Evolutionary conservation across 2,113 vertebrate genomes (phyloP).

Genomic region (Oriolus oriolus): DNA sequence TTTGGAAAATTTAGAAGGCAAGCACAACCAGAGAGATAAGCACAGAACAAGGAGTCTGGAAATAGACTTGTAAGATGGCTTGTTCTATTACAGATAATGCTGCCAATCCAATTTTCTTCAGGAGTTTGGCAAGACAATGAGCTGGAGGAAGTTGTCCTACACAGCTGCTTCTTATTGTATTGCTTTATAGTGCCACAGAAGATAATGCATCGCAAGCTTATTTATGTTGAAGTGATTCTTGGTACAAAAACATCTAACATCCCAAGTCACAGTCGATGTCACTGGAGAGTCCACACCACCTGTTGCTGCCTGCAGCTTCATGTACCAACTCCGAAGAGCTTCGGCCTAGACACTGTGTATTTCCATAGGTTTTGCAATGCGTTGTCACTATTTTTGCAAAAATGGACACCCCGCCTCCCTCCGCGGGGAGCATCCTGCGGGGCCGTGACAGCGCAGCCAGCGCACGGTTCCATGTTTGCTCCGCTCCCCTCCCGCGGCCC

Average conservation of each 20-base stretch:
- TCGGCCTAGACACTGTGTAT: not conserved
- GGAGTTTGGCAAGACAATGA: not conserved
- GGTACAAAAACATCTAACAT: not conserved
- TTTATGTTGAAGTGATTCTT: not conserved
- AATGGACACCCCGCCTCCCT: rapidly evolving
- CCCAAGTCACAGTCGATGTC: not conserved
- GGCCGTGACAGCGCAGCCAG: not conserved
- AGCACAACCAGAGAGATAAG: not conserved
- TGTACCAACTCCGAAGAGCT: no score
- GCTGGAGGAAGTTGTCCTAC: not conserved
- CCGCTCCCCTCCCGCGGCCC: rapidly evolving
- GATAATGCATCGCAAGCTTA: not conserved
- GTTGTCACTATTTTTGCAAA: rapidly evolving
- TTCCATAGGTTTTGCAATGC: rapidly evolving
- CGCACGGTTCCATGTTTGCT: rapidly evolving
- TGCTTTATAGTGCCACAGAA: not conserved
- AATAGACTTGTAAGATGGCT: not conserved
- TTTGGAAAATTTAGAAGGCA: not conserved
- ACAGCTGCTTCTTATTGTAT: not conserved
- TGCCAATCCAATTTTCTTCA: slow-evolving; percentile 30
- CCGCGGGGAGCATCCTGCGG: not conserved
- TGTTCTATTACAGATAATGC: slow-evolving; percentile 14
- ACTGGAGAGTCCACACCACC: not conserved
- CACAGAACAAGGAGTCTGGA: not conserved
- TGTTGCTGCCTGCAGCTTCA: slow-evolving; percentile 7